Percentiles rank a stretch among this genome's conserved stretches.
phyloP scores from a whole-genome alignment of 2,113 vertebrate species.

The Charina bottae region DNA sequence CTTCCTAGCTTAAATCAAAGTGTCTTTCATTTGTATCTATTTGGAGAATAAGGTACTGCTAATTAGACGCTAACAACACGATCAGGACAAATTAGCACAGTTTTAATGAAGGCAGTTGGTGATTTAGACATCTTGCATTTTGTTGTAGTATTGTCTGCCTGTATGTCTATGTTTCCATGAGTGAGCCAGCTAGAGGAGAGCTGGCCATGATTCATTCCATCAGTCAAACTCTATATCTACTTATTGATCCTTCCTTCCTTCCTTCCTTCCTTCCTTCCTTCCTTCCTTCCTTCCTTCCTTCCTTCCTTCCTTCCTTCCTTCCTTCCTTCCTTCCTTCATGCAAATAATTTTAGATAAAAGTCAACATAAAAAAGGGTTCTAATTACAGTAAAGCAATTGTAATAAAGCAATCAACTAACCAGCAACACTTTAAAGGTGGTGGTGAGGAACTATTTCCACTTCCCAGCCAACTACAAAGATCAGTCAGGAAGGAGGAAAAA shows the following conservation, averaged over 20 bases:
- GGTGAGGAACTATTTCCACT: neutral
- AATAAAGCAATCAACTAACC: neutral
- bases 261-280: neutral
- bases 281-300: neutral
- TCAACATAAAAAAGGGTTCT: neutral
- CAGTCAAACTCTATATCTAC: neutral
- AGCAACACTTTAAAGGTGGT: neutral
- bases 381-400: neutral
- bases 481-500: neutral
- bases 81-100: conserved; percentile 23
- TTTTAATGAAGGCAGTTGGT: neutral
- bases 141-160: neutral
- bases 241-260: neutral
- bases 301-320: neutral
- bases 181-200: neutral
- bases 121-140: neutral
- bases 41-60: conserved; percentile 28
- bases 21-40: conserved; percentile 38
- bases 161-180: neutral
- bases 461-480: neutral
- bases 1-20: conserved; percentile 43
- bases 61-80: conserved; percentile 33
- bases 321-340: too few species aligned
- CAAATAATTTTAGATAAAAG: neutral
- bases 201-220: neutral